Evolutionary conservation across 2,888 invertebrate genomes (phyloP), one percentile per base, ranked within the genome.

Genomic region (Coremacera marginata): DNA sequence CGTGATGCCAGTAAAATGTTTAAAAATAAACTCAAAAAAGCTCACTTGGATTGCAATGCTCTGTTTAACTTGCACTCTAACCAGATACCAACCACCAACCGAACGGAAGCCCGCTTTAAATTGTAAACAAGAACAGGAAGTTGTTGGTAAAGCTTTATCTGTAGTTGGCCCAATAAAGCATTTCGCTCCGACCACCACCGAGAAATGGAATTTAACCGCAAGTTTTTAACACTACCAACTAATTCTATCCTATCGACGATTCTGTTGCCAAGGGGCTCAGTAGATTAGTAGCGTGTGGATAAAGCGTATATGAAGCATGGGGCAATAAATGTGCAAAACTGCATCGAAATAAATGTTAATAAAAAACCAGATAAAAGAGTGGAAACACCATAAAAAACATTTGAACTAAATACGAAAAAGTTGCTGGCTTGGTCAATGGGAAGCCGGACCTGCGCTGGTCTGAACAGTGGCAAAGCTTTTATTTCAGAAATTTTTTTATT

Each of bases 71-170:
- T 44, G 37, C 37, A 7, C 8, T 37, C 37, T 37, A 37, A 8
- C 37, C 37, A 37, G 8, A 44, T 11, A 3, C 44, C 44, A 7
- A 60, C 60, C 60, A 22, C 25, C 60, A 60, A 60, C 25, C 60
- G 25, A 27, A 60, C 60, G 60, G 60, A 60, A 60, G 60, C 60
- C 60, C 9, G 27, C 60, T 60, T 27, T 60, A 44, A 60, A 60
- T 60, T 25, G 27, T 60, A 60, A 60, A 60, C 60, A 60, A 27
- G 60, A 60, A 60, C 14, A 60, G 60, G 60, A 60, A 60, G 60
- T 60, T 60, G 60, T 27, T 27, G 25, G 25, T 60, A 60, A 60
- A 22, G 60, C 27, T 25, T 19, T 25, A 27, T 22, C 3, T 8
- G 57, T 9, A 14, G 57, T 9, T 9, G 22, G 22, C 9, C 22